Percentiles rank a stretch among this genome's conserved stretches.
Evolutionary conservation across 2,797 vertebrate genomes (phyloP).

Genomic region (Ptychobarbus kaznakovi): DNA sequence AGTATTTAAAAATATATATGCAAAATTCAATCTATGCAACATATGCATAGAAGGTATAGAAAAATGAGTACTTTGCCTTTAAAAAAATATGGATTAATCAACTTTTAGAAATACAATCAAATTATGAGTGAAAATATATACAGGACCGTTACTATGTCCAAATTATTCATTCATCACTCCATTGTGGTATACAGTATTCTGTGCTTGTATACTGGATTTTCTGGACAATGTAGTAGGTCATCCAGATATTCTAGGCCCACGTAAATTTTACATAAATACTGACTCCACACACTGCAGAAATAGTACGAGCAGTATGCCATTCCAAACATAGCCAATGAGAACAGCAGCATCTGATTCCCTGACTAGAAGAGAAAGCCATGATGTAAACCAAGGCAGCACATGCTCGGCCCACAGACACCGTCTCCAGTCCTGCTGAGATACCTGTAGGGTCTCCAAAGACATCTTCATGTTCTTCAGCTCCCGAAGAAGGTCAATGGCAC

Average conservation of each 20-base stretch:
- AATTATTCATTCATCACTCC: not conserved
- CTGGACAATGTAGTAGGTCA: not conserved
- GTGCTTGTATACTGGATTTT: not conserved
- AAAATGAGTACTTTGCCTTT: not conserved
- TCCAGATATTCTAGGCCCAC: not conserved
- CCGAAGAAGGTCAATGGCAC: conserved; percentile 90
- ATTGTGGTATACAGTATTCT: not conserved
- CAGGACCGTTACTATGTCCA: not conserved
- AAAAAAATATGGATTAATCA: not conserved
- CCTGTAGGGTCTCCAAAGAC: conserved; percentile 93
- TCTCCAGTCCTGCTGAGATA: conserved; percentile 63
- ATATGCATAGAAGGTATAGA: not conserved
- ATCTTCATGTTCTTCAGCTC: conserved; percentile 91
- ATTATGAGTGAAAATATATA: not conserved
- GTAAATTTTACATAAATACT: not conserved
- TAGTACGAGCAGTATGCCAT: not conserved
- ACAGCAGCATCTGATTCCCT: not conserved
- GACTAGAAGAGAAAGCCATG: not conserved
- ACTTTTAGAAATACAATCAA: not conserved
- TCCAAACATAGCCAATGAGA: not conserved
- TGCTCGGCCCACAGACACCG: not conserved
- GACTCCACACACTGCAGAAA: not conserved
- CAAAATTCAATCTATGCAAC: not conserved
- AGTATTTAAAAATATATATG: not conserved
- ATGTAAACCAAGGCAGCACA: conserved; percentile 1